A percentile compares a stretch with the other conserved stretches of the same genome.
These are phyloP conservation scores for Eulithis prunata DNA, from an alignment of 2,888 invertebrate species.

Conservation along the genomic window DNA sequence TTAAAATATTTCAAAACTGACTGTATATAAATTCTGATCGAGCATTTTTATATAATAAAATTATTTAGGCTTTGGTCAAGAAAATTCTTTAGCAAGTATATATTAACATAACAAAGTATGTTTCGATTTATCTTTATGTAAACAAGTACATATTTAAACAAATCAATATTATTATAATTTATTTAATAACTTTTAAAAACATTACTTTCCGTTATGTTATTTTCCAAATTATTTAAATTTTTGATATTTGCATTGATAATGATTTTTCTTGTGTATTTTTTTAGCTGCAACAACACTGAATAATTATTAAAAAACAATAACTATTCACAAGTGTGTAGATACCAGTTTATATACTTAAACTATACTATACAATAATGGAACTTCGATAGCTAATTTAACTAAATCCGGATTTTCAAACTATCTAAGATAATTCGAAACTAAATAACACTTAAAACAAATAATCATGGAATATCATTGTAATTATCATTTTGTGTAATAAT, in stretches of 20 bases:
- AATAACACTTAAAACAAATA: neutral
- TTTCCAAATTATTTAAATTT: too few relatives aligned
- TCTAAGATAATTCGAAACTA: neutral
- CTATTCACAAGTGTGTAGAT: neutral
- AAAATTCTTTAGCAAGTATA: neutral
- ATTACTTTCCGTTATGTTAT: too few relatives aligned
- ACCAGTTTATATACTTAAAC: neutral
- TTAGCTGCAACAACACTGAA: neutral
- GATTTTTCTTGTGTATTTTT: too few relatives aligned
- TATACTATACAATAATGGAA: conserved; percentile 10
- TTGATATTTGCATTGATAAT: too few relatives aligned
- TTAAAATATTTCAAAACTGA: neutral
- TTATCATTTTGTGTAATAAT: conserved; percentile 2
- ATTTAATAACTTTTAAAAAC: too few relatives aligned
- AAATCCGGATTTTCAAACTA: neutral
- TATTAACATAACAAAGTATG: too few relatives aligned
- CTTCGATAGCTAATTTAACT: neutral
- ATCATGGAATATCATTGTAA: neutral
- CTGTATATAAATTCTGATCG: neutral
- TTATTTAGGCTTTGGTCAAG: neutral
- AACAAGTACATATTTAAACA: too few relatives aligned
- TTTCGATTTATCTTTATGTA: too few relatives aligned
- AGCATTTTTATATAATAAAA: too few relatives aligned
- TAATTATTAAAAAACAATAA: neutral
- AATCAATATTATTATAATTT: too few relatives aligned